Conservation (phyloP, 2,888 invertebrate species). For the Argyra leucocephala region DNA sequence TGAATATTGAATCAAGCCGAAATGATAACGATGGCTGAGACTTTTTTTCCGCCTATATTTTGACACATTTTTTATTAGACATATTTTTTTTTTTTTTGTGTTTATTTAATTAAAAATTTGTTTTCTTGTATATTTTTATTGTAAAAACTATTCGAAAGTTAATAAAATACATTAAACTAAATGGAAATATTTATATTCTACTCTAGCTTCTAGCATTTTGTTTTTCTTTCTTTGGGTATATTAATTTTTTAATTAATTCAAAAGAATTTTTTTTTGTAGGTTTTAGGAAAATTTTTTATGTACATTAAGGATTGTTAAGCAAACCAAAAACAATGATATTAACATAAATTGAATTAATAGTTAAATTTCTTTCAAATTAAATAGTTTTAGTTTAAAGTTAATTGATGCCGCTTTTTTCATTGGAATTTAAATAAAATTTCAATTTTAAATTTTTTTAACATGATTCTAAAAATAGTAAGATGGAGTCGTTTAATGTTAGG, state of each 20-base stretch:
- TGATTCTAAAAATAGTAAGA: too few species aligned
- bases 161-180: too few species aligned
- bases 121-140: background rate
- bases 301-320: background rate
- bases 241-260: background rate
- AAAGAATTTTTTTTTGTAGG: background rate
- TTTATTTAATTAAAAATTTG: background rate
- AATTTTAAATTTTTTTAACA: too few species aligned
- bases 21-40: background rate
- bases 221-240: too few species aligned
- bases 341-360: background rate
- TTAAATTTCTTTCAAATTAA: background rate
- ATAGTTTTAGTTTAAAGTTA: background rate
- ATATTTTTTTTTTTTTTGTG: background rate
- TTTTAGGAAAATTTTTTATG: too few species aligned
- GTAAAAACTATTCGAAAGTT: background rate
- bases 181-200: too few species aligned
- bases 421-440: background rate
- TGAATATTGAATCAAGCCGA: background rate
- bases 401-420: background rate
- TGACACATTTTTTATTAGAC: background rate
- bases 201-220: too few species aligned
- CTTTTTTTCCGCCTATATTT: slow-evolving; percentile 2
- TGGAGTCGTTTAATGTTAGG: too few species aligned
- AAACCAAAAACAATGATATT: background rate